phyloP scores from a whole-genome alignment of 2,888 invertebrate genomes.

The Chironomus riparius region DNA sequence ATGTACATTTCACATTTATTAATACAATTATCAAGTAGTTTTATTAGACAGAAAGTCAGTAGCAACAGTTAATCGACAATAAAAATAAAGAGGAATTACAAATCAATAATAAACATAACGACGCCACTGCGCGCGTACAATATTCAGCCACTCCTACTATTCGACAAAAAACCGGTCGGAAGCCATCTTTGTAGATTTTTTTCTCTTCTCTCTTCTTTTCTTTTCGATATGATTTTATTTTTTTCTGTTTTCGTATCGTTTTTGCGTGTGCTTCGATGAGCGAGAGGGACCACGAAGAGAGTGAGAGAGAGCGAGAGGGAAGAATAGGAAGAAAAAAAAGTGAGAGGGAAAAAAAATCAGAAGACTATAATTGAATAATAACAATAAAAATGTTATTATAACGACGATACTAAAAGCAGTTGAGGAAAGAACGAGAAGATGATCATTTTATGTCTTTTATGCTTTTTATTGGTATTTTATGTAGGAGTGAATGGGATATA shows the following conservation, averaged over 20 bases:
- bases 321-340: not conserved
- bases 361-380: constrained; percentile 24
- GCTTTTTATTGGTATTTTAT: constrained; percentile 26
- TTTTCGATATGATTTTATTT: not conserved
- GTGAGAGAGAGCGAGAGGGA: not conserved
- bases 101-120: not conserved
- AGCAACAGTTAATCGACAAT: not conserved
- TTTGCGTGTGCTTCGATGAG: not conserved
- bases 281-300: no score
- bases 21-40: constrained; percentile 24
- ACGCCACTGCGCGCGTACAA: constrained; percentile 13
- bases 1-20: not conserved
- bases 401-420: constrained; percentile 14
- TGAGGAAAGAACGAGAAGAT: constrained; percentile 22
- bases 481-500: constrained; percentile 21
- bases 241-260: not conserved
- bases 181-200: constrained; percentile 14
- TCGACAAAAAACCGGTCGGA: not conserved
- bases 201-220: not conserved
- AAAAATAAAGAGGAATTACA: not conserved
- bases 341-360: constrained; percentile 1
- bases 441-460: constrained; percentile 25
- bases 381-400: constrained; percentile 20
- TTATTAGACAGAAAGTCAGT: not conserved
- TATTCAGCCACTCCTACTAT: constrained; percentile 14